A percentile compares a stretch with the other conserved stretches of the same genome.
phyloP scores from a whole-genome alignment of 2,797 vertebrate genomes.

The Rhabdomys pumilio region DNA sequence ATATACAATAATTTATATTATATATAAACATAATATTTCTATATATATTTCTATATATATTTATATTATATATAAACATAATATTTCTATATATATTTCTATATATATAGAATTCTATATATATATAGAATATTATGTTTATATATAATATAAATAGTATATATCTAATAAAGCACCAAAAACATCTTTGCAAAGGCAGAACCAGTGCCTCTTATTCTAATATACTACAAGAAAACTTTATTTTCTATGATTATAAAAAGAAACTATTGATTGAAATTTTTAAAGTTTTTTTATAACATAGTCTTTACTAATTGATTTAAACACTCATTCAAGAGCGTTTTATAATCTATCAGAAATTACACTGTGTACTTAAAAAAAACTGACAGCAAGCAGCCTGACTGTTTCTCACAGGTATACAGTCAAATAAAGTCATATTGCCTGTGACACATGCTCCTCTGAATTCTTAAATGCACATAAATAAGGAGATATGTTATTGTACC shows the following conservation, averaged over 20 bases:
- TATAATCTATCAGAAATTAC: background rate
- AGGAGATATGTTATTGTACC: constrained; percentile 84
- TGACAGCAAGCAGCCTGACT: background rate
- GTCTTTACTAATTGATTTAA: background rate
- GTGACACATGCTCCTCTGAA: constrained; percentile 87
- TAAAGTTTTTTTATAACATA: background rate
- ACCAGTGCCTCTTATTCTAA: constrained; percentile 15
- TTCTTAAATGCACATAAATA: constrained; percentile 88
- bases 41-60: background rate
- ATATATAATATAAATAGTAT: background rate
- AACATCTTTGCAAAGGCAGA: background rate
- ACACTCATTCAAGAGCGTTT: background rate
- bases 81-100: too few relatives aligned
- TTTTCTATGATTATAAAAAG: background rate
- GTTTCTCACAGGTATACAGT: constrained; percentile 81
- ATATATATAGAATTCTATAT: background rate
- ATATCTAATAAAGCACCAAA: background rate
- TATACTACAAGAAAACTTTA: constrained; percentile 23
- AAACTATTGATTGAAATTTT: constrained; percentile 17
- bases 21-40: too few relatives aligned
- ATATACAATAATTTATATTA: too few relatives aligned
- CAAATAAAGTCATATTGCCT: constrained; percentile 87
- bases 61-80: background rate
- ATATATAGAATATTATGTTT: too few relatives aligned
- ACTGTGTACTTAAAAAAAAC: background rate